Percentiles rank a stretch among this genome's conserved stretches.
phyloP scores from a whole-genome alignment of 2,113 vertebrate genomes.

The Rhynchopsitta pachyrhyncha region DNA sequence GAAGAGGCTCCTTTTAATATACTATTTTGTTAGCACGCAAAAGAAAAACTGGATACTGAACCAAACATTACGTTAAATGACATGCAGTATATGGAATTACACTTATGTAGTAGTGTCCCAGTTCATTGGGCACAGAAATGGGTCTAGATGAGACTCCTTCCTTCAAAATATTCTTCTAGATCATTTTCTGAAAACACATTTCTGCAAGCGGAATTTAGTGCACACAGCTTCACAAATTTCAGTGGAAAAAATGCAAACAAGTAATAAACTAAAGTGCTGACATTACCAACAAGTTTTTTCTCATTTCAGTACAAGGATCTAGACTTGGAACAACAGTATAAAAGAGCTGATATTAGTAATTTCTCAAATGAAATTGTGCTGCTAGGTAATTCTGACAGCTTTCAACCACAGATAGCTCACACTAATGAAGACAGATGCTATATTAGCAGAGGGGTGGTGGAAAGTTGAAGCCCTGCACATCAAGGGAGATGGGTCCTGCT shows the following conservation, averaged over 20 bases:
- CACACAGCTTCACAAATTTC: background rate
- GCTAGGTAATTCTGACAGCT: conserved; percentile 45
- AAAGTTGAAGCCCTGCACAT: background rate
- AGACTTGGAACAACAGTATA: background rate
- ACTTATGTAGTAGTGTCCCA: background rate
- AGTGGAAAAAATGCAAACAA: background rate
- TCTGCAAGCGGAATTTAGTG: background rate
- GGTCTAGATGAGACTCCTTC: background rate
- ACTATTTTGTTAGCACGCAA: background rate
- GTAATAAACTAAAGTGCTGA: conserved; percentile 2
- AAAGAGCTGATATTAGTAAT: conserved; percentile 38
- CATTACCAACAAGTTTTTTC: background rate
- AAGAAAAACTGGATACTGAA: background rate
- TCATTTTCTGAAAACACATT: background rate
- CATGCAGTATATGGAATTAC: background rate
- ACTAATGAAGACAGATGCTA: conserved; percentile 53
- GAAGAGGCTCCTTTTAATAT: background rate
- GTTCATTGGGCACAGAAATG: background rate
- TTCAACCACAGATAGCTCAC: conserved; percentile 24
- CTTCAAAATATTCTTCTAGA: background rate
- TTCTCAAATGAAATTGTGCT: conserved; percentile 45
- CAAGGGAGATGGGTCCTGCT: background rate
- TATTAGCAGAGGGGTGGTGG: background rate
- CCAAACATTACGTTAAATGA: background rate
- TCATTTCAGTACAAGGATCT: background rate